Conservation (phyloP, 2,888 invertebrate genomes). For the Lepidochrysops patricia region DNA sequence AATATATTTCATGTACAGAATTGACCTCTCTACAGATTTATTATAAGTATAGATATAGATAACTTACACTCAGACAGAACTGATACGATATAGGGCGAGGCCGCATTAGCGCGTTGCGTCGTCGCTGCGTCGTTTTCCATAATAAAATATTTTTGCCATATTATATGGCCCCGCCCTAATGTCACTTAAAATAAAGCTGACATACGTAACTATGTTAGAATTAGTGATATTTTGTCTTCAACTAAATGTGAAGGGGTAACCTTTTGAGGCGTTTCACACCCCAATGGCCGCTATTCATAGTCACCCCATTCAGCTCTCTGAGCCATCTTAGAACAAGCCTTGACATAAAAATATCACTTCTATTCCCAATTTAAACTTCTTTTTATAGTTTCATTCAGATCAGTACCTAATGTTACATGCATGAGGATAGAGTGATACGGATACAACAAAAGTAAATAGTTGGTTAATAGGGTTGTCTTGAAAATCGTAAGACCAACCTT, state of each 20-base stretch:
- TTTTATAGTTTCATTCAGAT: neutral
- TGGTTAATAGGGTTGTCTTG: neutral
- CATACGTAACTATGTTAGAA: neutral
- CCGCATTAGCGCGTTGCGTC: no score
- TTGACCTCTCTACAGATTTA: no score
- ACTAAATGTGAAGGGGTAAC: conserved; percentile 24
- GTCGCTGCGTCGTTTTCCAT: no score
- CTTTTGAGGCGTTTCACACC: conserved; percentile 23
- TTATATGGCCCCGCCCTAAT: no score
- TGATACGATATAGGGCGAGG: no score
- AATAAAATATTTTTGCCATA: neutral
- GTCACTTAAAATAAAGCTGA: no score
- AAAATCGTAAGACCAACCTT: no score
- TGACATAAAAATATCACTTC: neutral
- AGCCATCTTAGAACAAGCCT: conserved; percentile 6
- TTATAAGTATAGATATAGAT: no score
- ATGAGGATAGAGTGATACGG: no score
- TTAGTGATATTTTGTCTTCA: conserved; percentile 21
- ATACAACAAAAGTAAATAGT: neutral
- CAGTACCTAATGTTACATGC: neutral
- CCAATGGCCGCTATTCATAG: conserved; percentile 14
- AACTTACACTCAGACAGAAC: no score
- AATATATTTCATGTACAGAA: no score
- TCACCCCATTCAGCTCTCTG: neutral
- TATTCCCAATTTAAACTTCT: conserved; percentile 2